Evolutionary conservation across 2,888 invertebrate species (phyloP), one percentile per base, ranked within the genome.

Genomic region (Crioceris asparagi): DNA sequence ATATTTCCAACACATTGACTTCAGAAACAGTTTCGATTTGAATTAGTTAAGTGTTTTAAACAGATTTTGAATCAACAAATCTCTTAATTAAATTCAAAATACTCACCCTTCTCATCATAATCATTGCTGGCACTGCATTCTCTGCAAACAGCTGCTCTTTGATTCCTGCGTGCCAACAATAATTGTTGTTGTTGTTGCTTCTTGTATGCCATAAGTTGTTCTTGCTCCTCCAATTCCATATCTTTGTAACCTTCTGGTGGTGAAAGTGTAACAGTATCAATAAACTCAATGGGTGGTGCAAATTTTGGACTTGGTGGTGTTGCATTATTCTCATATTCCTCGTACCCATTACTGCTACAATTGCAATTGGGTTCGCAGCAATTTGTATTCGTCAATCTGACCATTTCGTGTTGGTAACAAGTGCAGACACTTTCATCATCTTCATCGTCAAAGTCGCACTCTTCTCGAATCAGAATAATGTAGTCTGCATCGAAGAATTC

Each of bases 191-290:
- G 27, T 8, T 27, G 27, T 12, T 27, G 6, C 12, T 27, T 27
- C 14, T 27, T 27, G 5, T 15, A 14, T 27, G 27, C 27, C 2
- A 11, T 4, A 12, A 27, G 15, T 8, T 27, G 12, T 15, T 27
- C 14, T 39, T 39, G 34, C 56, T 74, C 75, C 12, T 71, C 69
- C 48, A 75, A 62, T 49, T 83, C 83, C 70, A 82, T 73, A 59
- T 90, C 90, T 65, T 90, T 90, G 68, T 90, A 90, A 7, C 88
- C 90, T 60, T 90, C 90, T 8, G 90, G 90, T 16, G 90, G 90
- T 60, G 87, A 88, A 40, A 90, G 72, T 3, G 90, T 88, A 27
- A 87, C 85, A 44, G 83, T 77, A 60, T 84, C 84, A 41, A 79
- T 77, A 59, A 77, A 77, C 62, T 83, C 83, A 56, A 77, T 71